Percentiles rank a stretch among this genome's conserved stretches.
These are phyloP conservation scores for Geotrypetes seraphini DNA, from an alignment of 2,797 vertebrate genomes.

Conservation along the genomic window DNA sequence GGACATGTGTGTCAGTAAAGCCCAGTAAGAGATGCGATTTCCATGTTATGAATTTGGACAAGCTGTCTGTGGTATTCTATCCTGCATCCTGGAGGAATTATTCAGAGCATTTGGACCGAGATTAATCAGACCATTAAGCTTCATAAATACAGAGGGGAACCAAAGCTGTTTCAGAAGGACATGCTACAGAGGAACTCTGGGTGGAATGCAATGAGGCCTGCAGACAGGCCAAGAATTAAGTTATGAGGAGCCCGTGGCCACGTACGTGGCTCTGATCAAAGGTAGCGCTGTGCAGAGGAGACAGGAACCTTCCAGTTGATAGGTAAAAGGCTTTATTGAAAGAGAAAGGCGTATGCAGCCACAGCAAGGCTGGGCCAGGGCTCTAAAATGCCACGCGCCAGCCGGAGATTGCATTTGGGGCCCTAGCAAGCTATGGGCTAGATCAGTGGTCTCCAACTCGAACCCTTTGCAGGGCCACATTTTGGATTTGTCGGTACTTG, in stretches of 20 bases:
- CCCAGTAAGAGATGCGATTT: not conserved
- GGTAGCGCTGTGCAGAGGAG: conserved; percentile 16
- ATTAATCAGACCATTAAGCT: conserved; percentile 24
- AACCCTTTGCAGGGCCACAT: too few species aligned
- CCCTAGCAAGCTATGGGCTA: too few species aligned
- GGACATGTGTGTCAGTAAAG: not conserved
- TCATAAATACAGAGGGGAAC: not conserved
- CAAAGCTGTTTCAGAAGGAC: conserved; percentile 25
- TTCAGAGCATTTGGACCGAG: conserved; percentile 24
- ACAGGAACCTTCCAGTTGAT: conserved; percentile 28
- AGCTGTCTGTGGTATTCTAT: conserved; percentile 1
- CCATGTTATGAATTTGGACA: not conserved
- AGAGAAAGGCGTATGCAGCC: too few species aligned
- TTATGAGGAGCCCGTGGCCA: conserved; percentile 25
- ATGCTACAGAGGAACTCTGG: too few species aligned
- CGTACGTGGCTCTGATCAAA: conserved; percentile 25
- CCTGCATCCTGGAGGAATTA: conserved; percentile 21
- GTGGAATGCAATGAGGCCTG: too few species aligned
- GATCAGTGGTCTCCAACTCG: too few species aligned
- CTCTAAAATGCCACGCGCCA: too few species aligned
- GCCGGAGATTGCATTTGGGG: too few species aligned
- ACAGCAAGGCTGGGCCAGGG: too few species aligned
- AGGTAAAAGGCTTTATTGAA: too few species aligned
- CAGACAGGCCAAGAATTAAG: conserved; percentile 13
- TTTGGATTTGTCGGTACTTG: too few species aligned